A percentile compares a stretch with the other conserved stretches of the same genome.
These are phyloP conservation scores for Eilema depressum DNA, from an alignment of 2,888 invertebrate genomes.

Conservation along the genomic window DNA sequence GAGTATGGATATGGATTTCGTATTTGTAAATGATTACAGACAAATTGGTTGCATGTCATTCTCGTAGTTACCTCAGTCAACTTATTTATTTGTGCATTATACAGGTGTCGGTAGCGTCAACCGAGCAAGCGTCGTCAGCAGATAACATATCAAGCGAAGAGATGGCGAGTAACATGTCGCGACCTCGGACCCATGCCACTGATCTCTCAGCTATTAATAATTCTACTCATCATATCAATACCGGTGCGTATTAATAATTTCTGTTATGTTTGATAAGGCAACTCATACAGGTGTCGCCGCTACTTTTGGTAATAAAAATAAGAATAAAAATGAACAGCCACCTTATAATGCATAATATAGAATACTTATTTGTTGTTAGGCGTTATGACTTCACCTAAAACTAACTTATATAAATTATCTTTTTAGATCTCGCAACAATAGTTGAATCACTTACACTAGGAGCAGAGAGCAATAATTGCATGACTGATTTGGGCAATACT, in stretches of 20 bases:
- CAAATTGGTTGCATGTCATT: background rate
- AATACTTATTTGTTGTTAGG: no score
- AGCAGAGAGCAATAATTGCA: slow-evolving; percentile 88
- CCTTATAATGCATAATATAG: background rate
- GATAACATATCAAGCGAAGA: slow-evolving; percentile 97
- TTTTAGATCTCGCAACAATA: slow-evolving; percentile 93
- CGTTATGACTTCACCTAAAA: no score
- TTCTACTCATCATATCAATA: slow-evolving; percentile 89
- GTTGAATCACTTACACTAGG: slow-evolving; percentile 93
- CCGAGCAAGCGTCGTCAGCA: slow-evolving; percentile 98
- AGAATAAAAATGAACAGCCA: background rate
- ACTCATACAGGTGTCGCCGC: background rate
- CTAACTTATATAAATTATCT: slow-evolving; percentile 24
- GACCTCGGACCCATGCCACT: slow-evolving; percentile 81
- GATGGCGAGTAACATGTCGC: slow-evolving; percentile 91
- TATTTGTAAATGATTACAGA: no score
- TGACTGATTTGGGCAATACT: slow-evolving; percentile 78
- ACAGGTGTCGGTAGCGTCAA: slow-evolving; percentile 94
- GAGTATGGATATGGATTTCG: no score
- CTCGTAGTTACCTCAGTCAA: background rate
- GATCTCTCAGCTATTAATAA: slow-evolving; percentile 91
- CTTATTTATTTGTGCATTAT: background rate
- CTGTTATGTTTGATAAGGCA: background rate
- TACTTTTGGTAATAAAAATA: background rate
- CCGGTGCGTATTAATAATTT: slow-evolving; percentile 63